phyloP scores from a whole-genome alignment of 2,888 invertebrate species.

The Hyposoter dolosus region DNA sequence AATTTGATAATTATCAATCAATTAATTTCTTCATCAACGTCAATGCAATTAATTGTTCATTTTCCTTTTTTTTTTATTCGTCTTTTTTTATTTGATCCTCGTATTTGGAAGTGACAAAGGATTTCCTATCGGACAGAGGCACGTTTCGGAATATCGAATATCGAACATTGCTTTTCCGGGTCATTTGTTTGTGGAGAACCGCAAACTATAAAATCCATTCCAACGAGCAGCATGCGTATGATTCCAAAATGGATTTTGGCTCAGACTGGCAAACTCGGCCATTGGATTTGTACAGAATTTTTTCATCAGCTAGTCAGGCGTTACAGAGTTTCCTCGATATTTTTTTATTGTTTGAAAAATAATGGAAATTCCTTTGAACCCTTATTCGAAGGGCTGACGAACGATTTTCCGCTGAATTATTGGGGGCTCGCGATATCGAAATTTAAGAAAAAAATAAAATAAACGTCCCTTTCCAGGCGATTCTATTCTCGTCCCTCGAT shows the following conservation, averaged over 20 bases:
- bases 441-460: not conserved
- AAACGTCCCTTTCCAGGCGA: not conserved
- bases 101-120: not conserved
- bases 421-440: not conserved
- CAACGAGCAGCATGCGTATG: not conserved
- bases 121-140: not conserved
- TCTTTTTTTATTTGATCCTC: not conserved
- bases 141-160: not conserved
- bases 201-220: not conserved
- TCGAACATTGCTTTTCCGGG: slow-evolving; percentile 6
- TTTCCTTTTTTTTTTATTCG: not conserved
- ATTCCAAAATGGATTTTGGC: not conserved
- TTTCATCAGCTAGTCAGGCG: not conserved
- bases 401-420: not conserved
- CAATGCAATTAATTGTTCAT: not conserved
- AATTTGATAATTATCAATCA: not conserved
- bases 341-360: not conserved
- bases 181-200: not conserved
- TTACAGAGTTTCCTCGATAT: not conserved
- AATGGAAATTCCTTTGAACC: not conserved
- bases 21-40: not conserved
- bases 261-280: not conserved
- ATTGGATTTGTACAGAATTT: not conserved
- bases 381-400: not conserved
- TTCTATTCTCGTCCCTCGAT: not conserved